These are phyloP conservation scores for Cryptosula pallasiana DNA, from an alignment of 2,888 invertebrate species.

Conservation along the genomic window DNA sequence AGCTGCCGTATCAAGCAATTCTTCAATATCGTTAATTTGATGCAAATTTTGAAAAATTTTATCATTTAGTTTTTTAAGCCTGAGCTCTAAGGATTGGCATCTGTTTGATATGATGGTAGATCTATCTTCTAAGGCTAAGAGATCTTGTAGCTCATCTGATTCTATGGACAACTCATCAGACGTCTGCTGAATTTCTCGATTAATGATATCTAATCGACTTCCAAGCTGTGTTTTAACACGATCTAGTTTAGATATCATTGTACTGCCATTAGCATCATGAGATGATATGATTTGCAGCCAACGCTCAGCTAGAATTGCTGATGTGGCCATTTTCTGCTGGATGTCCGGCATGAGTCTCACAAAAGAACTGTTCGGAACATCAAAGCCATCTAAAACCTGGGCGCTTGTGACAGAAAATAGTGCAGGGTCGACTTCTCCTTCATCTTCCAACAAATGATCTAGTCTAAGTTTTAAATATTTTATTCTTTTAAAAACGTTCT, in stretches of 20 bases:
- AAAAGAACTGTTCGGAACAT: not conserved
- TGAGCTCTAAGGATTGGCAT: not conserved
- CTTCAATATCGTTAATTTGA: conserved; percentile 2
- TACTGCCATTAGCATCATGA: not conserved
- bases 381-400: not conserved
- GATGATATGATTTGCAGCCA: not conserved
- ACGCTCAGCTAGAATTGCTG: not conserved
- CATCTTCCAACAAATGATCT: conserved; percentile 14
- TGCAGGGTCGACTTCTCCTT: conserved; percentile 1
- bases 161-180: not conserved
- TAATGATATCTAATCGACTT: not conserved
- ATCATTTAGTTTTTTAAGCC: not conserved
- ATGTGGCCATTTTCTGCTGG: not conserved
- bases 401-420: not conserved
- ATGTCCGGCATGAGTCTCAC: conserved; percentile 1
- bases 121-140: not conserved
- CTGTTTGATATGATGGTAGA: not conserved
- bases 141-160: not conserved
- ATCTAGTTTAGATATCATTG: not conserved
- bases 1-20: not conserved
- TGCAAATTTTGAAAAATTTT: not conserved
- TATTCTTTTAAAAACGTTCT: not conserved
- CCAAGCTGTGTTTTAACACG: not conserved
- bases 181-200: not conserved
- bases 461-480: not conserved